These are phyloP conservation scores for Rotaria sp. DNA, from an alignment of 2,888 invertebrate species.

Conservation along the genomic window DNA sequence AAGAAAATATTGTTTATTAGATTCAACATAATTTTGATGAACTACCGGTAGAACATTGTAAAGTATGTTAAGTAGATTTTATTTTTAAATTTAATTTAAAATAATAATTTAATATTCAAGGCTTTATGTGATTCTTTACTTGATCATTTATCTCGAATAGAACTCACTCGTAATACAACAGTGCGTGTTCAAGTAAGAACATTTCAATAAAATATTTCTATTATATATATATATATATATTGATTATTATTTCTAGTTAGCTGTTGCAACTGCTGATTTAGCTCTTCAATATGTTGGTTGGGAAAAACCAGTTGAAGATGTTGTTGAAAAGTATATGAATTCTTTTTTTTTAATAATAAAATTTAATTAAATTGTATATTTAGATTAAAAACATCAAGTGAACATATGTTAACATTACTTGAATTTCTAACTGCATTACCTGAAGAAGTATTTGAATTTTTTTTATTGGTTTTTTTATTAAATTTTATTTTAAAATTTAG, in stretches of 20 bases:
- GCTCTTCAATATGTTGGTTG: constrained; percentile 26
- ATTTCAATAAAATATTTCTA: background rate
- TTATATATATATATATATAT: too few species aligned
- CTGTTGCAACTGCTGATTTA: constrained; percentile 19
- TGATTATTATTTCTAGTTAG: constrained; percentile 12
- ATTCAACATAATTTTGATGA: constrained; percentile 27
- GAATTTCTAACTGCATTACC: constrained; percentile 21
- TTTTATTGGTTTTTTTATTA: too few species aligned
- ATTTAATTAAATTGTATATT: background rate
- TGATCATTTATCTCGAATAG: constrained; percentile 2
- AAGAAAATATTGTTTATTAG: background rate
- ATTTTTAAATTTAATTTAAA: background rate
- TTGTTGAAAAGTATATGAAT: background rate
- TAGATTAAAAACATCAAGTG: constrained; percentile 15
- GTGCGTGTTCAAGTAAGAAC: constrained; percentile 3
- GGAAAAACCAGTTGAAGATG: constrained; percentile 25
- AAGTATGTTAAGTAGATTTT: background rate
- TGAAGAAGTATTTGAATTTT: background rate
- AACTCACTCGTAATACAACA: background rate
- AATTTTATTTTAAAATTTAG: background rate
- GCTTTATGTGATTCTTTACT: constrained; percentile 23
- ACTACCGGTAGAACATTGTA: constrained; percentile 22
- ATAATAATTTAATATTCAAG: background rate
- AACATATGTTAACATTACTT: constrained; percentile 28
- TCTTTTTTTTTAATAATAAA: background rate